phyloP scores from a whole-genome alignment of 2,797 vertebrate genomes.

The Moxostoma hubbsi region DNA sequence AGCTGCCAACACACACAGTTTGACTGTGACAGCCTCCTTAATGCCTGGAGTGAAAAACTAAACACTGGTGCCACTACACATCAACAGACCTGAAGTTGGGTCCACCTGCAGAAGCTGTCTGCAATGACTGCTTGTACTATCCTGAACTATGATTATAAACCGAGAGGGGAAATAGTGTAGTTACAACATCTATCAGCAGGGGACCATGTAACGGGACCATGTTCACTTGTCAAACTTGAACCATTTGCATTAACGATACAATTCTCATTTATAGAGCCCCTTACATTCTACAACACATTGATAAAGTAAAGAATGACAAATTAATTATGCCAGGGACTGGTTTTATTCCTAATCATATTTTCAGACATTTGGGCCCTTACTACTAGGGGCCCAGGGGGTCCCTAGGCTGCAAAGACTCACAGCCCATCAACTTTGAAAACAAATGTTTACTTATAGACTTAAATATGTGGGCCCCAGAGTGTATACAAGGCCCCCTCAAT shows the following conservation, averaged over 20 bases:
- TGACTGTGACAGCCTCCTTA: constrained; percentile 54
- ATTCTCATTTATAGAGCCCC: constrained; percentile 16
- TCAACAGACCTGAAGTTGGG: constrained; percentile 67
- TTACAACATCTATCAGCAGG: no score
- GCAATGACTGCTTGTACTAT: constrained; percentile 67
- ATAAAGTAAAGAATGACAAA: constrained; percentile 73
- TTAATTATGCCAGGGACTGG: constrained; percentile 69
- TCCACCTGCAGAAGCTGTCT: constrained; percentile 75
- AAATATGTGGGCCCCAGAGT: no score
- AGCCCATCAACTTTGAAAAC: no score
- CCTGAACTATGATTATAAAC: no score
- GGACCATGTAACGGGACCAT: no score
- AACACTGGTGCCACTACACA: constrained; percentile 67
- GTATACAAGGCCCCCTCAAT: no score
- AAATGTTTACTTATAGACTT: no score
- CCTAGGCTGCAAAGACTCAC: no score
- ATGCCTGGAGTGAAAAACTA: constrained; percentile 48
- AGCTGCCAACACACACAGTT: constrained; percentile 20
- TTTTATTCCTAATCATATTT: constrained; percentile 76
- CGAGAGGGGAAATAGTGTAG: no score
- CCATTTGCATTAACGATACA: not conserved
- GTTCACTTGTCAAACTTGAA: no score
- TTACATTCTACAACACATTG: constrained; percentile 56
- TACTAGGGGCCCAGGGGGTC: no score
- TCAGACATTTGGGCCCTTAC: constrained; percentile 66